phyloP scores from a whole-genome alignment of 2,888 invertebrate species.

The Timema cristinae region DNA sequence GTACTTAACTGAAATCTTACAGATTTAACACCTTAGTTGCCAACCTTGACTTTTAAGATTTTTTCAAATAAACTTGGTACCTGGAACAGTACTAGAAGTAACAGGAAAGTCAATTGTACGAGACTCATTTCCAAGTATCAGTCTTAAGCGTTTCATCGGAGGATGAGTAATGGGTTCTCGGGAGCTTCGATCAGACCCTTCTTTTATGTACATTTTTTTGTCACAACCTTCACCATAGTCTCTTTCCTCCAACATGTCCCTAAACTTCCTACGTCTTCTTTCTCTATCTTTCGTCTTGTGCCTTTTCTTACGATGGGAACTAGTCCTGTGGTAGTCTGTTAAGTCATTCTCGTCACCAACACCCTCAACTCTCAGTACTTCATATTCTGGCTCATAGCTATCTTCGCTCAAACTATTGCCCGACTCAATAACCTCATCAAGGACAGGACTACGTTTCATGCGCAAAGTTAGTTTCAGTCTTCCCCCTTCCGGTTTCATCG shows the following conservation, averaged over 20 bases:
- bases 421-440: constrained; percentile 82
- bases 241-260: constrained; percentile 21
- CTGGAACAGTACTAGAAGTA: too few relatives aligned
- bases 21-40: too few relatives aligned
- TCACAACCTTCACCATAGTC: too few relatives aligned
- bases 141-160: constrained; percentile 77
- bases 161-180: constrained; percentile 42
- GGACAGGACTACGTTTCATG: constrained; percentile 80
- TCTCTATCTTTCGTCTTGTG: constrained; percentile 52
- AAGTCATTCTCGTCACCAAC: constrained; percentile 49
- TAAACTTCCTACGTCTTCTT: constrained; percentile 27
- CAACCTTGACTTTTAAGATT: too few relatives aligned
- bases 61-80: too few relatives aligned
- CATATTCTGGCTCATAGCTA: constrained; percentile 71
- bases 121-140: constrained; percentile 86
- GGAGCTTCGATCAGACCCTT: constrained; percentile 16
- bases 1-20: too few relatives aligned
- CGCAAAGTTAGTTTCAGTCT: constrained; percentile 72
- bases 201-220: constrained; percentile 16
- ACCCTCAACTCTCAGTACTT: constrained; percentile 78
- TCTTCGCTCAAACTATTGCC: constrained; percentile 65
- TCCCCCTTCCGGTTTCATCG: constrained; percentile 24
- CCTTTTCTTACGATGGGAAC: constrained; percentile 53
- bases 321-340: constrained; percentile 21
- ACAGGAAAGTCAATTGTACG: constrained; percentile 81